These are phyloP conservation scores for Cancer borealis DNA, from an alignment of 2,888 invertebrate genomes.

Conservation along the genomic window DNA sequence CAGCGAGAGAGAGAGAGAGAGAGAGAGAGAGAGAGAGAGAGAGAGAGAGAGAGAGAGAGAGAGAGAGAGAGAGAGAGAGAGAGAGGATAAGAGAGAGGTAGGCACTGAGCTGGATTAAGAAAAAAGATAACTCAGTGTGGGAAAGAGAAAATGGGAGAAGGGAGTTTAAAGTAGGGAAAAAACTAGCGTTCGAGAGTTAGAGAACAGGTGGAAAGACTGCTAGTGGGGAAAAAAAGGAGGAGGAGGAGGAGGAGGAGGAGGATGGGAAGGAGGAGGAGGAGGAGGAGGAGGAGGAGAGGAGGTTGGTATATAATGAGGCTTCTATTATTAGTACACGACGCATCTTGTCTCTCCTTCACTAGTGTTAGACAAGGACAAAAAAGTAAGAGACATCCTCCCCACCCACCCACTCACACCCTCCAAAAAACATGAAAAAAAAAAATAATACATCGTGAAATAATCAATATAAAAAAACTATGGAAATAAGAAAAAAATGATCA, in stretches of 20 bases:
- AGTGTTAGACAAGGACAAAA: too few species aligned
- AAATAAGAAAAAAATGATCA: too few species aligned
- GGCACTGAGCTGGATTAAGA: neutral
- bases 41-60: slow-evolving; percentile 11
- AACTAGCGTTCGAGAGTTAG: too few species aligned
- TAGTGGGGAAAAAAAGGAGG: neutral
- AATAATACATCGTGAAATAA: too few species aligned
- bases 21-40: slow-evolving; percentile 14
- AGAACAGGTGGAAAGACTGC: neutral
- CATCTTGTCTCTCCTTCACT: too few species aligned
- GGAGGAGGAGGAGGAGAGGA: too few species aligned
- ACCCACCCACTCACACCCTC: too few species aligned
- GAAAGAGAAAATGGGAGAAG: neutral
- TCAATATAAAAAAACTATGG: too few species aligned
- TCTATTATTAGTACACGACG: too few species aligned
- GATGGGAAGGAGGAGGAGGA: neutral
- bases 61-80: slow-evolving; percentile 14
- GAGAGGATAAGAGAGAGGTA: neutral
- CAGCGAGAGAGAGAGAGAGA: neutral
- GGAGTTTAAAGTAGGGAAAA: neutral
- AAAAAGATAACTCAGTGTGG: neutral
- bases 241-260: neutral
- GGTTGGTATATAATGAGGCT: too few species aligned
- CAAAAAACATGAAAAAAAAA: too few species aligned
- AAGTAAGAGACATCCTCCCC: too few species aligned